A percentile compares a stretch with the other conserved stretches of the same genome.
phyloP scores from a whole-genome alignment of 1,140 invertebrate genomes.

The Brachionus calyciflorus region DNA sequence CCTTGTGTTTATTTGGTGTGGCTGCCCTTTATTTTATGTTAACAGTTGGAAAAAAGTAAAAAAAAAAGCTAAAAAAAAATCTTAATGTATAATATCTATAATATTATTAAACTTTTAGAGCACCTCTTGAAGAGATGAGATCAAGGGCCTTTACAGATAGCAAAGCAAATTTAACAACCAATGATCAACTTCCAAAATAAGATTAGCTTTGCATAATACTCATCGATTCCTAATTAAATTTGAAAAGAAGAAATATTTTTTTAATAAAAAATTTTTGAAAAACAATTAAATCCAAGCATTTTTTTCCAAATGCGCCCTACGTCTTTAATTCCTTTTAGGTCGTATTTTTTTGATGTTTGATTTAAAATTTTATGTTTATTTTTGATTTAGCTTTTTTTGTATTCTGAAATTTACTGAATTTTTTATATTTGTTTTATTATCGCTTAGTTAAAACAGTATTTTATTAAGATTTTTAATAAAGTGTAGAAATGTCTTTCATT shows the following conservation, averaged over 20 bases:
- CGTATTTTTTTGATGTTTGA: too few relatives aligned
- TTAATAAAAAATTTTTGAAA: too few relatives aligned
- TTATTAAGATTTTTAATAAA: too few relatives aligned
- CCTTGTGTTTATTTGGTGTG: constrained; percentile 16
- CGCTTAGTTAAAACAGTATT: too few relatives aligned
- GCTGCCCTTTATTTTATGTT: constrained; percentile 34
- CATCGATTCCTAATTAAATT: background rate
- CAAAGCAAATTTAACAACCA: constrained; percentile 19
- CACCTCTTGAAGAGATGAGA: constrained; percentile 31
- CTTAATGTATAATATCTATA: background rate
- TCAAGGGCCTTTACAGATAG: constrained; percentile 28
- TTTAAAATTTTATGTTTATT: too few relatives aligned
- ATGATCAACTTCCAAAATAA: constrained; percentile 20
- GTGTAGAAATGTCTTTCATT: too few relatives aligned
- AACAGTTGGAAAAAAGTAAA: constrained; percentile 20
- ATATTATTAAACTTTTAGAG: background rate
- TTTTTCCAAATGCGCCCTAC: too few relatives aligned
- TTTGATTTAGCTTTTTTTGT: too few relatives aligned
- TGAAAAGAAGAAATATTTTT: background rate
- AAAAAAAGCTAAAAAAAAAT: background rate
- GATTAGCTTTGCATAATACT: background rate
- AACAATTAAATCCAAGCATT: too few relatives aligned
- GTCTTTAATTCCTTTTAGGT: too few relatives aligned
- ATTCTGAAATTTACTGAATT: too few relatives aligned
- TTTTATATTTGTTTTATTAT: too few relatives aligned